Evolutionary conservation across 2,113 vertebrate genomes (phyloP), one percentile per base, ranked within the genome.

Genomic region (Xiphophorus hellerii): DNA sequence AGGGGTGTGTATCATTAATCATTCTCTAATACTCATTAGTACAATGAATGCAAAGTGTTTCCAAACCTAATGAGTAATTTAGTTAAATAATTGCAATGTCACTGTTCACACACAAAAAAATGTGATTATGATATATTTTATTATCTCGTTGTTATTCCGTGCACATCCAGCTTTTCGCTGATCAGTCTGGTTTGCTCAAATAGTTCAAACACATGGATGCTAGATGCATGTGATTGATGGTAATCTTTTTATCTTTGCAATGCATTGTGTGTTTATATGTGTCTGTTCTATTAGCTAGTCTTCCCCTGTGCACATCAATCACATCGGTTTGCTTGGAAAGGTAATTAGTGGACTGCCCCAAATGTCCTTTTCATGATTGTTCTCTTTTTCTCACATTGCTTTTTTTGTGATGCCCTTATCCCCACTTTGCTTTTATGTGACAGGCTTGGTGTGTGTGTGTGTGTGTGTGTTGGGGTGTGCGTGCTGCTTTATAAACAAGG

Each of bases 281-380:
- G 75, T 63, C 13, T 20, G 5, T 37, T 74, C 63, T 77, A 77
- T 14, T 83, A 68, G 77, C 66, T 76, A 54, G 51, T 80, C 69
- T 83, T 78, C 81, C 88, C 69, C 67, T 73, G 82, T 62, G 35
- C 71, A 87, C 80, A 93, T 92, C 91, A 90, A 90, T 92, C 90
- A 90, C 76, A 73, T 62, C 30, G 69, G 54, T 81, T 83, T 85
- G 86, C 90, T 89, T 89, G 83, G 78, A 78, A 86, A 82, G 82
- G 80, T 93, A 93, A 93, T 93, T 92, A 93, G 88, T 73, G 79
- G 84, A 75, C 79, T 62, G 88, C 88, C 69, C 77, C 71, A 76
- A 86, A 88, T 87, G 66, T 83, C 71, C 84, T 74, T 78, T 90
- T 82, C 68, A 73, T 84, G 78, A 90, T 86, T 90, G 83, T 85